A percentile compares a stretch with the other conserved stretches of the same genome.
Evolutionary conservation across 1,140 invertebrate genomes (phyloP).

Genomic region (Diachasmimorpha longicaudata): DNA sequence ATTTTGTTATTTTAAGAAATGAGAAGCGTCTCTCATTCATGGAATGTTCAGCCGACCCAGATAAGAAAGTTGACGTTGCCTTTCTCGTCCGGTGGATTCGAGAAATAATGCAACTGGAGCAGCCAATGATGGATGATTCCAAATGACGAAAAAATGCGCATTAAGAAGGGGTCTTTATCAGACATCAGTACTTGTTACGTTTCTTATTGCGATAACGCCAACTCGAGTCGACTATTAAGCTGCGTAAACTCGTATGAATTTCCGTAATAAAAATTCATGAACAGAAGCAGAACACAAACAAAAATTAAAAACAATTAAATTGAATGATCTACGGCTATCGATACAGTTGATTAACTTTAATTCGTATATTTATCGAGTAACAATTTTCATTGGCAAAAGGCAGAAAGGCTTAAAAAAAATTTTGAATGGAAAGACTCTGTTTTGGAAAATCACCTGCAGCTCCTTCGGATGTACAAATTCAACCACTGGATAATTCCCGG

Average conservation of each 20-base stretch:
- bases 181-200: background rate
- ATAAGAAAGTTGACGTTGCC: background rate
- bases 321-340: no score
- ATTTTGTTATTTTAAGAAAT: no score
- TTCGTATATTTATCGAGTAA: no score
- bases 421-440: no score
- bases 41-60: background rate
- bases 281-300: no score
- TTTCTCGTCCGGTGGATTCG: background rate
- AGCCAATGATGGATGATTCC: background rate
- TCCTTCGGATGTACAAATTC: slow-evolving; percentile 55
- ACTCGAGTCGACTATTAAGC: no score
- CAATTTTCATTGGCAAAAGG: background rate
- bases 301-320: no score
- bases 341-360: no score
- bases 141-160: background rate
- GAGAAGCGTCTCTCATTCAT: no score
- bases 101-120: background rate
- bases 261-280: no score
- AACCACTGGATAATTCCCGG: slow-evolving; percentile 44
- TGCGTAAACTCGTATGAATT: no score
- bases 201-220: background rate
- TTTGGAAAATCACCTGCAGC: slow-evolving; percentile 47
- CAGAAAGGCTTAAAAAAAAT: background rate
- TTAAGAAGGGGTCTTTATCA: background rate